Conservation (phyloP, 2,797 vertebrate species). For the Silurus aristotelis region DNA sequence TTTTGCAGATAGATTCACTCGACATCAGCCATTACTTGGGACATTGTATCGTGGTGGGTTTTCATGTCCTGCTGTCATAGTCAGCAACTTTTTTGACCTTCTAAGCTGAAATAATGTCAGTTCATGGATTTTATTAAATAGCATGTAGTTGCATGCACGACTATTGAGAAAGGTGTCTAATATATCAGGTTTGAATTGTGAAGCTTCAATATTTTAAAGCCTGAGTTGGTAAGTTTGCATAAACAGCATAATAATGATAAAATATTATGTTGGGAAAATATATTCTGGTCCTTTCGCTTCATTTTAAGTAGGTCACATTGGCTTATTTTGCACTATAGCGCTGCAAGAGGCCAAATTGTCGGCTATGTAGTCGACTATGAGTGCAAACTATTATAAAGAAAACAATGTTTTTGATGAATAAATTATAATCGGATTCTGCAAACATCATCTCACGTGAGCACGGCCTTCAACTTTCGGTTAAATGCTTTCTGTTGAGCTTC, state of each 20-base stretch:
- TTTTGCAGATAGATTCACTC: not conserved
- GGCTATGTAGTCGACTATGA: not conserved
- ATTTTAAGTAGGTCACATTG: not conserved
- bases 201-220: not conserved
- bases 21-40: not conserved
- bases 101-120: not conserved
- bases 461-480: slow-evolving; percentile 43
- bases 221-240: not conserved
- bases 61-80: not conserved
- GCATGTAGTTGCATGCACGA: not conserved
- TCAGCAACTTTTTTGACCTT: not conserved
- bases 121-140: not conserved
- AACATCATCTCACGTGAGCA: slow-evolving; percentile 65
- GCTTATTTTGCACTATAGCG: not conserved
- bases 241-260: not conserved
- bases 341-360: not conserved
- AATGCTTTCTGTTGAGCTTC: slow-evolving; percentile 48
- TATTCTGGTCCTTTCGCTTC: not conserved
- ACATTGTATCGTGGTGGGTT: not conserved
- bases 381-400: not conserved
- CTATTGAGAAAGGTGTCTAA: no score
- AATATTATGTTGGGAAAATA: not conserved
- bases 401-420: not conserved
- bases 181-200: no score
- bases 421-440: slow-evolving; percentile 45